A percentile compares a stretch with the other conserved stretches of the same genome.
Evolutionary conservation across 2,113 vertebrate genomes (phyloP).

Genomic region (Oplegnathus fasciatus): DNA sequence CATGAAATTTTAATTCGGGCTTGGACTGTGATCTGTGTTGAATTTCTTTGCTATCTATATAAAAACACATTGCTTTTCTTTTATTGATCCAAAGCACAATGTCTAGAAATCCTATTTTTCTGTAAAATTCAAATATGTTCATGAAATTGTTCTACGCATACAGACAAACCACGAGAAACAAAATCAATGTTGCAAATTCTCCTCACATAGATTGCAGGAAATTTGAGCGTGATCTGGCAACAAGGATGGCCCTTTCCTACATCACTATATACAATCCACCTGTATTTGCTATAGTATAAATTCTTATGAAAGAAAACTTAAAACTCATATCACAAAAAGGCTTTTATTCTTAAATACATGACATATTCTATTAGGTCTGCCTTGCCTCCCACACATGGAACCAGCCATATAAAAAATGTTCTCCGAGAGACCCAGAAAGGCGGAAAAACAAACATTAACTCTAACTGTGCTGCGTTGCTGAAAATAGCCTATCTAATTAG

Average conservation of each 20-base stretch:
- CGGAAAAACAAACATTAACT: slow-evolving; percentile 59
- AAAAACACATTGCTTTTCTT: slow-evolving; percentile 8
- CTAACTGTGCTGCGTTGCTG: slow-evolving; percentile 40
- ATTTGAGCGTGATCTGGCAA: not conserved
- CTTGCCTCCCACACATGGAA: slow-evolving; percentile 42
- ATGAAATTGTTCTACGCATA: not conserved
- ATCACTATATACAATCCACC: not conserved
- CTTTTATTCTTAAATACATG: slow-evolving; percentile 55
- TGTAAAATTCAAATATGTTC: not conserved
- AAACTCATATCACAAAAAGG: slow-evolving; percentile 33
- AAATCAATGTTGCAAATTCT: not conserved
- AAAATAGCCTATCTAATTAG: slow-evolving; percentile 68
- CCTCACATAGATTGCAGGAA: not conserved
- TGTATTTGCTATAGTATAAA: not conserved
- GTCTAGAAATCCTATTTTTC: not conserved
- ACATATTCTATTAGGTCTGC: slow-evolving; percentile 37
- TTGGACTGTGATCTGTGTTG: slow-evolving; percentile 2
- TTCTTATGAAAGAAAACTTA: not conserved
- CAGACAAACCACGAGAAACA: not conserved
- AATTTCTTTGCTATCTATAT: not conserved
- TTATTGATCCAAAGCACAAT: slow-evolving; percentile 9
- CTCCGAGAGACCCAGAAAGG: slow-evolving; percentile 50
- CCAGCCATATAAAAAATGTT: slow-evolving; percentile 61
- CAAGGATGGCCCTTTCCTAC: not conserved
- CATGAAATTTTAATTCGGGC: not conserved